Base-by-base conservation (phyloP, 2,888 invertebrate species). In the Hermaeophaga mercurialis region DNA sequence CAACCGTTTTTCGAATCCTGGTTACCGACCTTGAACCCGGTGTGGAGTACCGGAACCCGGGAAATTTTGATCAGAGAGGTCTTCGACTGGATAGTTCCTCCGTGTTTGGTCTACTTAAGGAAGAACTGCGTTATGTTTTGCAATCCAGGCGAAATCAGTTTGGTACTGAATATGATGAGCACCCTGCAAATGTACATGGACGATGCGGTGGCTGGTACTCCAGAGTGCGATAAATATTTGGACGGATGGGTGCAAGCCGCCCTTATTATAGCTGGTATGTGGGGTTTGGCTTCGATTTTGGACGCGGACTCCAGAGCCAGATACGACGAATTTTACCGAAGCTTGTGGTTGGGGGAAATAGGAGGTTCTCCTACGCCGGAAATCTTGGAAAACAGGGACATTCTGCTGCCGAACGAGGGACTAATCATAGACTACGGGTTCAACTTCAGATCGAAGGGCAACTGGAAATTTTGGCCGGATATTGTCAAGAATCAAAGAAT, bases 381-480 rank as follows among this genome's bases (percentile, higher is more conserved):
- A 34, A 71, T 69, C 2, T 65, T 94, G 34, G 86, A 85, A 1
- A 87, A 89, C 70, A 72, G 90, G 44, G 89, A 94, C 63, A 83
- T 91, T 1, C 81, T 86, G 0, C 79, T 91, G 61, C 96, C 96
- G 0, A 12, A 6, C n/a, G 94, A 94, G 56, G 91, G 92, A 0
- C 75, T 85, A 46, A 77, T 96, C 5, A 86, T 89, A 65, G 96
- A 96, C 74, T 91, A 90, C 75, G 84, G 84, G 67, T 96, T 90
- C 71, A 82, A 88, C 18, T 77, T 69, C 57, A 91, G 89, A 75
- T 85, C 87, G 34, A 89, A 91, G 74, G 96, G 96, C 0, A 82
- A 82, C 44, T 96, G 96, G 96, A 90, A 90, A 71, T 86, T 86
- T 48, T 95, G 92, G 89, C 85, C 85, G 1, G 95, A 96, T 53